Base-by-base conservation (phyloP, 23 tunicate species). In the Corella eumyota region DNA sequence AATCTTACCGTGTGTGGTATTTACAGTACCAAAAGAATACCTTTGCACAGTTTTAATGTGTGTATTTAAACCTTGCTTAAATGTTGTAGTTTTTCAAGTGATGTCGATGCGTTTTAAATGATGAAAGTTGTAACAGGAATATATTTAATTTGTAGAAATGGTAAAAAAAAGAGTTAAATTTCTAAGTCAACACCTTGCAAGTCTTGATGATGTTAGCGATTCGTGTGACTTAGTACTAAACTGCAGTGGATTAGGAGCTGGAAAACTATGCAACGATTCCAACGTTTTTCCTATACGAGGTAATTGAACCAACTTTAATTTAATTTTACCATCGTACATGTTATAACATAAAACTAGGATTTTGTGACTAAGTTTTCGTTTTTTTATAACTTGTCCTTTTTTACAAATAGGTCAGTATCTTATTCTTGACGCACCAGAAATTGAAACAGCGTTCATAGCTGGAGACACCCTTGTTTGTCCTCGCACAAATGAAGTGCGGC, bases 281-380 rank as follows among this genome's bases (percentile, higher is more conserved):
- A 27, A 25, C 32, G 58, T 66, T 4, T 30, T 33, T 66, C 59
- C 71, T 3, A 66, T 66, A 25, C n/a, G 71, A 66, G 71, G 71
- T 66, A 51, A 49, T 60, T 60, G 33, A 32, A 4, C 26, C 27
- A 48, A 2, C 3, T 21, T 21, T 48, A 26, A 2, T 3, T 48
- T 2, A 48, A 48, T 26, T 26, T 21, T 48, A 2, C 4, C 54
- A 9, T 21, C 5, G 24, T 4, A 48, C 54, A 48, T 25, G 3
- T 48, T 48, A 4, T 15, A 40, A 15, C 13, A 15, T 15, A 40
- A 15, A n/a, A n/a, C n/a, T n/a, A n/a, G n/a, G n/a, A n/a, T n/a
- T n/a, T n/a, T n/a, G n/a, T n/a, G n/a, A n/a, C n/a, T n/a, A n/a
- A n/a, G n/a, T n/a, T n/a, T n/a, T n/a, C n/a, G n/a, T n/a, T n/a